Evolutionary conservation across 2,797 vertebrate genomes (phyloP), one percentile per base, ranked within the genome.

Genomic region (Hippocampus kuda): DNA sequence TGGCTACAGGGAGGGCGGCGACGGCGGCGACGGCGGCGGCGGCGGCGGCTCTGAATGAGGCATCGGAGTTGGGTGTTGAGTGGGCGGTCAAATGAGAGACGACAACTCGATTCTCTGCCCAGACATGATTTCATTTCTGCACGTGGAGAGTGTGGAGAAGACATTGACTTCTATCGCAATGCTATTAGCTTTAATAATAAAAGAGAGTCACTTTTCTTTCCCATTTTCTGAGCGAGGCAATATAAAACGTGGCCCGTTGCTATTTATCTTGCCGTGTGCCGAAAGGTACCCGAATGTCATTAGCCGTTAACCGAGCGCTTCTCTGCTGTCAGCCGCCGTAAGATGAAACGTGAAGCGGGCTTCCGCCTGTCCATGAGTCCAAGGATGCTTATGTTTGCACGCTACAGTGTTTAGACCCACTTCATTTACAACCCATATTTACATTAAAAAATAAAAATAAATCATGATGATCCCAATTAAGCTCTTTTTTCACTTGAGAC

Each of bases 121-220:
- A 59, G 4, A 54, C 41, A 67, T 74, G 60, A 73, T 80, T 85
- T 83, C 77, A 81, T 75, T 56, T 22, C 57, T 2, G 67, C 68
- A 57, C 16, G 68, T 11, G 9, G 41, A 44, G 41, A 9, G 61
- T 68, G 68, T 26, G 41, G 62, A 68, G 69, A 65, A 59, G 62
- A 70, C 72, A 71, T 71, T 57, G 53, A 74, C 46, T 68, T 76
- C 74, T 70, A 26, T 69, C 66, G 62, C 18, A 0, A 65, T 24
- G 60, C 71, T 86, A 77, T 83, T 74, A 70, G 73, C 76, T 83
- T 84, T 86, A 85, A 89, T 83, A 81, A 82, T 78, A 57, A 84
- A 84, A 73, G 30, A 54, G 62, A 68, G 24, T 24, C 44, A 72
- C 70, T 68, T 30, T 49, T 41, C 27, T 18, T 38, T 44, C 26